Evolutionary conservation across 2,888 invertebrate species (phyloP).

Genomic region (Dynastes hyllus): DNA sequence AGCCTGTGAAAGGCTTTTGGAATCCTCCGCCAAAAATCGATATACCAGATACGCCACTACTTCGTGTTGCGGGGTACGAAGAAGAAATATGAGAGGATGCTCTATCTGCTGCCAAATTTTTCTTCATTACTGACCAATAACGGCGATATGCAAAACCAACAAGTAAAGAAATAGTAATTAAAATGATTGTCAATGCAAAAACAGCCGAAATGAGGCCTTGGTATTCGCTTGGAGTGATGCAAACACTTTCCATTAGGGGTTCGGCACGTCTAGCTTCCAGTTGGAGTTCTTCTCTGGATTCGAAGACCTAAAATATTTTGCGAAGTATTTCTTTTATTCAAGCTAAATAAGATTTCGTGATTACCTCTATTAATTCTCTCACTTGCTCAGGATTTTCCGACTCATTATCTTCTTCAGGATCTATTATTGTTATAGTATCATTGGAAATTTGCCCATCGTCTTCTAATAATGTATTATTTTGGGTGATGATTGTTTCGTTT

Average conservation of each 20-base stretch:
- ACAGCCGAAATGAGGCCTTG: conserved; percentile 88
- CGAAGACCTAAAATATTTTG: conserved; percentile 79
- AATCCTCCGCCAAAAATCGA: conserved; percentile 81
- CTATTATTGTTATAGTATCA: conserved; percentile 58
- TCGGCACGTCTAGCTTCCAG: conserved; percentile 80
- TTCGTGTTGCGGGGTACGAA: conserved; percentile 70
- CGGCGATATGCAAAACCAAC: conserved; percentile 85
- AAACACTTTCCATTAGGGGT: conserved; percentile 81
- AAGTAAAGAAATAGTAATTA: conserved; percentile 82
- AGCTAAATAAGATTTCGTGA: background rate
- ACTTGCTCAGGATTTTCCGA: conserved; percentile 80
- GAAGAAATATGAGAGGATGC: conserved; percentile 71
- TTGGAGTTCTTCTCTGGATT: conserved; percentile 83
- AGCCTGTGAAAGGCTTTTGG: conserved; percentile 80
- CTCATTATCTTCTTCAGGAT: conserved; percentile 73
- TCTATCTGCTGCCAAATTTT: conserved; percentile 76
- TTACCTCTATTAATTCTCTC: conserved; percentile 91
- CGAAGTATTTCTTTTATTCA: too few relatives aligned
- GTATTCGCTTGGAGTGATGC: conserved; percentile 88
- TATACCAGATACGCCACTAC: conserved; percentile 74
- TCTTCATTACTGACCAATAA: conserved; percentile 86
- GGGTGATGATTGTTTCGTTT: conserved; percentile 65
- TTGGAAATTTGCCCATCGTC: conserved; percentile 59
- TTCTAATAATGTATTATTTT: conserved; percentile 56
- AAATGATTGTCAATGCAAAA: conserved; percentile 81